phyloP scores from a whole-genome alignment of 1,140 invertebrate species.

The Stegodyphus dumicola region DNA sequence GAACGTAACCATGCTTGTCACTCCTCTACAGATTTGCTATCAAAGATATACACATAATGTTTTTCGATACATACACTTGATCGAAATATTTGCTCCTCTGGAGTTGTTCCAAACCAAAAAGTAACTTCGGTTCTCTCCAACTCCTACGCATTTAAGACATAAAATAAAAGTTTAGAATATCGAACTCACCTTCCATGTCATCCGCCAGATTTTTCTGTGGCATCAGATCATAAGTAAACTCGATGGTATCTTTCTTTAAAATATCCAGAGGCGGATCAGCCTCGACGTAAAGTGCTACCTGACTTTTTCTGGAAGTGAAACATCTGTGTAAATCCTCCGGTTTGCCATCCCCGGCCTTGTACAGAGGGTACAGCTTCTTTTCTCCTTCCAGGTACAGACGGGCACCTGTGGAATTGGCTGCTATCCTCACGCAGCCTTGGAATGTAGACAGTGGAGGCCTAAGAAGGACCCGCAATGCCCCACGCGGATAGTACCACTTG shows the following conservation, averaged over 20 bases:
- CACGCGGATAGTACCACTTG: slow-evolving; percentile 80
- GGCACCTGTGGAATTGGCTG: slow-evolving; percentile 69
- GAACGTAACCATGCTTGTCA: no score
- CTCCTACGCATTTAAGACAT: background rate
- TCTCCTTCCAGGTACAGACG: slow-evolving; percentile 79
- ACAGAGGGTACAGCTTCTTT: slow-evolving; percentile 75
- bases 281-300: slow-evolving; percentile 81
- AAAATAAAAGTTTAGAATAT: background rate
- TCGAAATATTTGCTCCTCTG: no score
- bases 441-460: slow-evolving; percentile 72
- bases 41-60: no score
- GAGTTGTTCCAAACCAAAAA: no score
- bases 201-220: slow-evolving; percentile 70
- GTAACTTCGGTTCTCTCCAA: background rate
- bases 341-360: slow-evolving; percentile 69
- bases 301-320: slow-evolving; percentile 77
- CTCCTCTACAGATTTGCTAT: no score
- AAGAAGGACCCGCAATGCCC: slow-evolving; percentile 78
- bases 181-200: slow-evolving; percentile 71
- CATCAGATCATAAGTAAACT: slow-evolving; percentile 78
- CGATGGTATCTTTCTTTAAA: slow-evolving; percentile 71
- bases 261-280: slow-evolving; percentile 69
- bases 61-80: no score
- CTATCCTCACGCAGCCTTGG: slow-evolving; percentile 77
- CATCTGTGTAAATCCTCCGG: slow-evolving; percentile 67